A percentile compares a stretch with the other conserved stretches of the same genome.
Conservation (phyloP, 2,888 invertebrate species). For the Melipona bicolor region DNA sequence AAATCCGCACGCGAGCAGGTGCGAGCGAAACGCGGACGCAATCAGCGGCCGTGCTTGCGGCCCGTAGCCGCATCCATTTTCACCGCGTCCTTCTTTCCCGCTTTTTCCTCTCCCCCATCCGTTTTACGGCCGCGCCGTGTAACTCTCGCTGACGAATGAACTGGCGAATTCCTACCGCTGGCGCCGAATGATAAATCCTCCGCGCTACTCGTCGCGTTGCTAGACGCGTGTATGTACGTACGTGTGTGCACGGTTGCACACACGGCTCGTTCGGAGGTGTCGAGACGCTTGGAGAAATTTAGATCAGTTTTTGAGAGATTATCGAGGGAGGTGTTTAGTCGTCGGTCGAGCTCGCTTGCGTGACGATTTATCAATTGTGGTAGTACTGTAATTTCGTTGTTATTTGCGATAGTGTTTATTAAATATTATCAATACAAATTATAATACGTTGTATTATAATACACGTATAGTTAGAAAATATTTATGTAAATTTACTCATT, state of each 20-base stretch:
- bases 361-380: background rate
- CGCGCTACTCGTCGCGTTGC: conserved; percentile 22
- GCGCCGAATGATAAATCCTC: conserved; percentile 41
- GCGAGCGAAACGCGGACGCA: conserved; percentile 42
- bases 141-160: conserved; percentile 54
- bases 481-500: too few relatives aligned
- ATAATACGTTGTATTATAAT: too few relatives aligned
- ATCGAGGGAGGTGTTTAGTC: background rate
- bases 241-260: background rate
- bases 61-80: conserved; percentile 47
- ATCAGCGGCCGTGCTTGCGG: conserved; percentile 51
- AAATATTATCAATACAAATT: too few relatives aligned
- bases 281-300: background rate
- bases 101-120: background rate
- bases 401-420: too few relatives aligned
- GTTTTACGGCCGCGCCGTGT: conserved; percentile 7
- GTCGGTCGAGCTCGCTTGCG: background rate
- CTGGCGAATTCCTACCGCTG: conserved; percentile 24
- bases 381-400: too few relatives aligned
- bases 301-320: background rate
- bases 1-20: conserved; percentile 61
- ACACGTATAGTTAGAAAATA: too few relatives aligned
- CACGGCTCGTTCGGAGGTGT: background rate
- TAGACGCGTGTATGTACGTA: background rate
- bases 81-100: conserved; percentile 35